Conservation (phyloP, 2,113 vertebrate species). For the Mus spicilegus region DNA sequence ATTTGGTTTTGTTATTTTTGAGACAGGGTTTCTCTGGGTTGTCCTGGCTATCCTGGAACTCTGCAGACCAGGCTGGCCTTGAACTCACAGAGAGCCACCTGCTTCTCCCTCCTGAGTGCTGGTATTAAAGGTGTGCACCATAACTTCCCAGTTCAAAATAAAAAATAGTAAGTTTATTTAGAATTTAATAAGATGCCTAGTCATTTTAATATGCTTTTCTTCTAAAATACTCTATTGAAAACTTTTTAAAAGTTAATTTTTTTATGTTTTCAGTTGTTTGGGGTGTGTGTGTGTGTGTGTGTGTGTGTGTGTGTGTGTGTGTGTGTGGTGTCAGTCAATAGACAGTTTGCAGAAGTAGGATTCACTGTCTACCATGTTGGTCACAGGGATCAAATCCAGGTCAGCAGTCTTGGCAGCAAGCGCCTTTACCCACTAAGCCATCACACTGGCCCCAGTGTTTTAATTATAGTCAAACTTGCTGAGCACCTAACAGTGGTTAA, state of each 20-base stretch:
- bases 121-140: background rate
- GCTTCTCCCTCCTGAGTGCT: background rate
- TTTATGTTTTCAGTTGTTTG: background rate
- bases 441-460: background rate
- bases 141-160: background rate
- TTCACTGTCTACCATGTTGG: background rate
- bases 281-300: background rate
- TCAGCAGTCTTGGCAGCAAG: background rate
- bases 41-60: background rate
- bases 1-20: background rate
- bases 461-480: background rate
- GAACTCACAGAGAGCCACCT: background rate
- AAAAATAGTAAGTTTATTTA: background rate
- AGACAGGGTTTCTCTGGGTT: background rate
- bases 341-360: background rate
- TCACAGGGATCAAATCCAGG: background rate
- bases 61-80: background rate
- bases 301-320: background rate
- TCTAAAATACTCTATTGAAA: constrained; percentile 43
- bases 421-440: background rate
- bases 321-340: background rate
- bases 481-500: background rate
- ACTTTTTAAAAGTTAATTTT: constrained; percentile 23
- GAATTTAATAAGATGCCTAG: constrained; percentile 26
- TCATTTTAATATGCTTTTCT: constrained; percentile 51